Evolutionary conservation across 2,113 vertebrate species (phyloP).

Genomic region (Neoarius graeffei): DNA sequence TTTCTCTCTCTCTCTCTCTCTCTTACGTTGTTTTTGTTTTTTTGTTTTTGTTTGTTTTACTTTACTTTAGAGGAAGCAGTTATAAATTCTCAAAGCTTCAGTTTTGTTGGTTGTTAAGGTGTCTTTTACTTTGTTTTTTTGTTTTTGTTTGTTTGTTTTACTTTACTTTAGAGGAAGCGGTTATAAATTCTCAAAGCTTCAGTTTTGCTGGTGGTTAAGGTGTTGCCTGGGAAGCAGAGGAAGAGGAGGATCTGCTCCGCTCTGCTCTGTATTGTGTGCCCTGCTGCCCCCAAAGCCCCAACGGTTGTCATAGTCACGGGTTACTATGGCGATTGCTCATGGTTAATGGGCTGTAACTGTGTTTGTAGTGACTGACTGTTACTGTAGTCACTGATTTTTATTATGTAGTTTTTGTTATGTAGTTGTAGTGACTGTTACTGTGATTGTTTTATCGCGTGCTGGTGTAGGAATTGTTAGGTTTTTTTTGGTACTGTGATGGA

Average conservation of each 20-base stretch:
- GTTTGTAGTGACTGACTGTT: not conserved
- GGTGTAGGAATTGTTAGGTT: not conserved
- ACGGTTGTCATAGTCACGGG: conserved; percentile 74
- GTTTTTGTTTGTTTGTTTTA: not conserved
- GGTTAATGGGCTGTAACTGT: not conserved
- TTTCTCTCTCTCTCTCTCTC: too few species aligned
- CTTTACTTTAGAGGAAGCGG: not conserved
- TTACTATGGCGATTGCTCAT: conserved; percentile 14
- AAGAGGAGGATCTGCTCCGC: not conserved
- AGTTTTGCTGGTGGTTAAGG: too few species aligned
- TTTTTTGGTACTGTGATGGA: not conserved
- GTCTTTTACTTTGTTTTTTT: not conserved
- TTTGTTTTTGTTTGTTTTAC: not conserved
- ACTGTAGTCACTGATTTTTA: not conserved
- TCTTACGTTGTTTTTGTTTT: fast-evolving
- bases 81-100: too few species aligned
- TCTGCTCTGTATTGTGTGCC: conserved; percentile 63
- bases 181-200: not conserved
- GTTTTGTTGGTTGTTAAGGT: too few species aligned
- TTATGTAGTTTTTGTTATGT: not conserved
- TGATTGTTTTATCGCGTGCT: not conserved
- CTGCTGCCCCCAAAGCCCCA: conserved; percentile 59
- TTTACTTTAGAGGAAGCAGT: too few species aligned
- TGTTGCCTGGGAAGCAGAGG: conserved; percentile 1
- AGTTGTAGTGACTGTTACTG: not conserved